Evolutionary conservation across 2,888 invertebrate species (phyloP).

Genomic region (Dyspetes luteomarginatus): DNA sequence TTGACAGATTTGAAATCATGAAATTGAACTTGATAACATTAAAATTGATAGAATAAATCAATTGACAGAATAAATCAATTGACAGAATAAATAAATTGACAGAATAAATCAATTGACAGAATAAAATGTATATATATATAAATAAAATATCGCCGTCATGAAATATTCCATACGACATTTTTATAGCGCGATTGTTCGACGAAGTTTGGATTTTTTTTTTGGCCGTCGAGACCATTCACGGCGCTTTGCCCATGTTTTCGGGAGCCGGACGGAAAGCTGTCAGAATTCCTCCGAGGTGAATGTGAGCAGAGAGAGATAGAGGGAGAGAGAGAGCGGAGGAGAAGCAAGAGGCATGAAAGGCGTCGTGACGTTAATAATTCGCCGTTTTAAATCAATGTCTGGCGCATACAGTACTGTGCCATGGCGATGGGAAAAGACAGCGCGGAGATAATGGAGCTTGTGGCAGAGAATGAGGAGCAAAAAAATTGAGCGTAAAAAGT

Average conservation of each 20-base stretch:
- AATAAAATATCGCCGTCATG: not conserved
- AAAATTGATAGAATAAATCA: too few relatives aligned
- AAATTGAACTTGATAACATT: too few relatives aligned
- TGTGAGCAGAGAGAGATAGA: conserved; percentile 20
- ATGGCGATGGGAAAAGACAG: conserved; percentile 53
- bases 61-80: too few relatives aligned
- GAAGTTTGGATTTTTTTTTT: conserved; percentile 3
- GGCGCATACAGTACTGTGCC: conserved; percentile 47
- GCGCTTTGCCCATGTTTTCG: conserved; percentile 12
- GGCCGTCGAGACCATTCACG: conserved; percentile 11
- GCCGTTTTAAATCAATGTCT: conserved; percentile 69
- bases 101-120: too few relatives aligned
- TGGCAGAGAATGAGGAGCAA: conserved; percentile 36
- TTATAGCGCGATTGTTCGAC: not conserved
- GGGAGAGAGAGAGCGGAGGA: conserved; percentile 10
- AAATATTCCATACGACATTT: not conserved
- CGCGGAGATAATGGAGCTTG: conserved; percentile 52
- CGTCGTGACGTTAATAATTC: conserved; percentile 66
- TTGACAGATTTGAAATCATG: too few relatives aligned
- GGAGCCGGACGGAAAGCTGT: conserved; percentile 26
- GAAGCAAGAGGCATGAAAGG: conserved; percentile 48
- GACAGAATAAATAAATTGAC: too few relatives aligned
- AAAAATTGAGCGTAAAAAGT: conserved; percentile 39
- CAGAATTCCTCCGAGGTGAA: conserved; percentile 58
- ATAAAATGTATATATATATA: not conserved